Conservation (phyloP, 2,888 invertebrate genomes). For the Lamellibrachia satsuma region DNA sequence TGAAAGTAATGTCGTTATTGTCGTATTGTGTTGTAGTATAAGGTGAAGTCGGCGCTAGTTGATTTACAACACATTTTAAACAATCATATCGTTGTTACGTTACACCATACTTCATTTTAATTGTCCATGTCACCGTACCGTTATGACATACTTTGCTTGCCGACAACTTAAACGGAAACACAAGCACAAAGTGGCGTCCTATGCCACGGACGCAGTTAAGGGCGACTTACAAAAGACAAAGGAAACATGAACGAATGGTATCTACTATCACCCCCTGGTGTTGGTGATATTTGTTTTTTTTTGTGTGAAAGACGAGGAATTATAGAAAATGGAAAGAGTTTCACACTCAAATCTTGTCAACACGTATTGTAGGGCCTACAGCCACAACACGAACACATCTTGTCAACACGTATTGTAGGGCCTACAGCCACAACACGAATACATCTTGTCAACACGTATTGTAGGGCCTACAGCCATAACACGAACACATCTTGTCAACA, state of each 20-base stretch:
- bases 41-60: too few relatives aligned
- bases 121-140: background rate
- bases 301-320: too few relatives aligned
- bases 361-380: too few relatives aligned
- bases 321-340: too few relatives aligned
- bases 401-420: too few relatives aligned
- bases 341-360: too few relatives aligned
- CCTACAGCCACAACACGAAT: too few relatives aligned
- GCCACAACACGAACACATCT: too few relatives aligned
- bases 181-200: background rate
- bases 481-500: too few relatives aligned
- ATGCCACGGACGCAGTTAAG: background rate
- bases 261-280: background rate
- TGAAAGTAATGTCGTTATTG: background rate
- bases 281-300: background rate
- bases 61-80: background rate
- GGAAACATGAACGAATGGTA: background rate
- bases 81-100: background rate
- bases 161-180: background rate
- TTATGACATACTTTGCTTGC: background rate
- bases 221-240: background rate
- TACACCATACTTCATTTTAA: background rate
- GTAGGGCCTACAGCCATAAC: too few relatives aligned
- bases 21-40: background rate
- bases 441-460: too few relatives aligned